Conservation (phyloP, 2,797 vertebrate species). For the Syngnathus acus region DNA sequence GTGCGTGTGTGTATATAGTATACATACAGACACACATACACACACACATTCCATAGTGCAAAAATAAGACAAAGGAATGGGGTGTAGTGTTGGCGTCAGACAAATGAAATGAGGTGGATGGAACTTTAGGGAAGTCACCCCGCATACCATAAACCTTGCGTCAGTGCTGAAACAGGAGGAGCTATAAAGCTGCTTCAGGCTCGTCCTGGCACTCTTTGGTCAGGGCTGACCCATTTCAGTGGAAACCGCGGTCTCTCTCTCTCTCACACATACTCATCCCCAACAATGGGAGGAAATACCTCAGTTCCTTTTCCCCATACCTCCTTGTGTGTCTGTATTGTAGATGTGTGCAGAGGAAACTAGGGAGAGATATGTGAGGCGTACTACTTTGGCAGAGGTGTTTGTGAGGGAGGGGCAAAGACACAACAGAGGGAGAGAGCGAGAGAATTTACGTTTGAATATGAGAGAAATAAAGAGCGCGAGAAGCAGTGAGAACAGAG, state of each 20-base stretch:
- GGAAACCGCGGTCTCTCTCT: slow-evolving; percentile 18
- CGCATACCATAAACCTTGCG: slow-evolving; percentile 59
- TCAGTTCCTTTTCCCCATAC: slow-evolving; percentile 45
- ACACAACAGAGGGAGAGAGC: slow-evolving; percentile 38
- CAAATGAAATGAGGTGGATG: slow-evolving; percentile 48
- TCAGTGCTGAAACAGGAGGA: slow-evolving; percentile 56
- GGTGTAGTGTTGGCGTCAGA: slow-evolving; percentile 31
- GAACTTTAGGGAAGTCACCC: slow-evolving; percentile 57
- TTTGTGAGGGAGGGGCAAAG: slow-evolving; percentile 45
- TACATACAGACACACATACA: no score
- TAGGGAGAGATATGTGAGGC: slow-evolving; percentile 51
- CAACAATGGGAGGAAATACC: slow-evolving; percentile 72
- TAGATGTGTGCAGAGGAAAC: slow-evolving; percentile 26
- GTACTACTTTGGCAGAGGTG: slow-evolving; percentile 52
- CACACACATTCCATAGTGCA: slow-evolving; percentile 19
- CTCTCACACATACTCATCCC: slow-evolving; percentile 16
- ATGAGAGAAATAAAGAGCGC: slow-evolving; percentile 35
- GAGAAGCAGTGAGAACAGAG: slow-evolving; percentile 61
- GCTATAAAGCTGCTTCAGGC: slow-evolving; percentile 42
- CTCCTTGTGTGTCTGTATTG: slow-evolving; percentile 37
- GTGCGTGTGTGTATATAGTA: no score
- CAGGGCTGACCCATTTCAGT: slow-evolving; percentile 37
- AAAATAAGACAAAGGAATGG: slow-evolving; percentile 38
- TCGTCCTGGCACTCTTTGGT: slow-evolving; percentile 38
- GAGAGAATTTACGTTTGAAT: slow-evolving; percentile 33